Evolutionary conservation across 2,797 vertebrate species (phyloP).

Genomic region (Pygocentrus nattereri): DNA sequence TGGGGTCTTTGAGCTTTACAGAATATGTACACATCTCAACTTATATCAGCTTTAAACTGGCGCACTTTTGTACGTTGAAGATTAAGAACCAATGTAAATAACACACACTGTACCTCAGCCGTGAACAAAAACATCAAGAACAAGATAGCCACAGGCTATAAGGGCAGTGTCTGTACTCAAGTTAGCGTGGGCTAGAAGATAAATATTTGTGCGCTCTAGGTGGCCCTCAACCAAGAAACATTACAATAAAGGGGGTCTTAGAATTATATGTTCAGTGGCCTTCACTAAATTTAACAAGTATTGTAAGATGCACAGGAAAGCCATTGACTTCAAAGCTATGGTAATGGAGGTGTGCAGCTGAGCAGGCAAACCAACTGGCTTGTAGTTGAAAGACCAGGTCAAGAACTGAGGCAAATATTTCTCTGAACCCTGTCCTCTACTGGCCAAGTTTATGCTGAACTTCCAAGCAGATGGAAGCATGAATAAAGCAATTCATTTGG

Average conservation of each 20-base stretch:
- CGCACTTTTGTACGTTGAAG: background rate
- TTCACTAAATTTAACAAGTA: slow-evolving; percentile 25
- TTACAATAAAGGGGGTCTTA: background rate
- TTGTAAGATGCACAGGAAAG: slow-evolving; percentile 15
- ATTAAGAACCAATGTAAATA: background rate
- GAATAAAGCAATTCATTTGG: slow-evolving; percentile 43
- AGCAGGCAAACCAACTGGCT: slow-evolving; percentile 35
- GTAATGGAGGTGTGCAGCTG: slow-evolving; percentile 16
- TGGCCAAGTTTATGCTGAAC: slow-evolving; percentile 43
- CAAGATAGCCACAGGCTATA: slow-evolving; percentile 58
- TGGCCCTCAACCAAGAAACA: background rate
- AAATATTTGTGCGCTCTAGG: background rate
- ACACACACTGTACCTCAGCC: too few relatives aligned
- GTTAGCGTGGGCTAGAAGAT: slow-evolving; percentile 24
- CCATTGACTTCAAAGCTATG: slow-evolving; percentile 39
- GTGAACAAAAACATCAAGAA: slow-evolving; percentile 44
- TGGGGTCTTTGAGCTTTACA: too few relatives aligned
- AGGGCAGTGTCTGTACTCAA: slow-evolving; percentile 57
- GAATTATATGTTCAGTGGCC: slow-evolving; percentile 14
- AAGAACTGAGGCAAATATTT: slow-evolving; percentile 53
- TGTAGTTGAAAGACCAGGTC: slow-evolving; percentile 25
- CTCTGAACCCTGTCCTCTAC: slow-evolving; percentile 42
- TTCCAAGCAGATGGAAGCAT: slow-evolving; percentile 43
- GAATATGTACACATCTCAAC: too few relatives aligned
- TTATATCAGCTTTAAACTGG: background rate